These are phyloP conservation scores for Catharus bicknelli DNA, from an alignment of 2,113 vertebrate species.

Conservation along the genomic window DNA sequence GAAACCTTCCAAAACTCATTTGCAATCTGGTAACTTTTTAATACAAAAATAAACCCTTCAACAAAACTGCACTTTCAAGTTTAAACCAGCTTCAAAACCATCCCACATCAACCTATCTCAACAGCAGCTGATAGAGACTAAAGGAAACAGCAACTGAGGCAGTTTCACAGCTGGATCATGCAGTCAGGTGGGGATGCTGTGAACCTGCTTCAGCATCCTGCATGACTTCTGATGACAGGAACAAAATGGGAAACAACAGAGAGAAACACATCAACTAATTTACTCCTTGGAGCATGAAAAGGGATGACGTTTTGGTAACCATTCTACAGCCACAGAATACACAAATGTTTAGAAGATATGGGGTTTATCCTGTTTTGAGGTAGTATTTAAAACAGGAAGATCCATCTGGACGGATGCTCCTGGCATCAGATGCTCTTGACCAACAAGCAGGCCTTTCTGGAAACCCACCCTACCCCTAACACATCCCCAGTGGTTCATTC, in stretches of 20 bases:
- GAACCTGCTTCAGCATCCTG: not conserved
- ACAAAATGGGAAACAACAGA: not conserved
- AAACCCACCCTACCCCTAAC: not conserved
- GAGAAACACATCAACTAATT: not conserved
- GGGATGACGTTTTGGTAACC: not conserved
- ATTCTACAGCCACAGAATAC: not conserved
- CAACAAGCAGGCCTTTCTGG: not conserved
- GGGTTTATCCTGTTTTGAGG: not conserved
- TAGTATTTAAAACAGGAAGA: not conserved
- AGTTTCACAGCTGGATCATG: not conserved
- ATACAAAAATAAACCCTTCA: not conserved
- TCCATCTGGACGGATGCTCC: not conserved
- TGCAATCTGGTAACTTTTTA: not conserved
- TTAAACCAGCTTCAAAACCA: not conserved
- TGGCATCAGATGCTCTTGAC: not conserved
- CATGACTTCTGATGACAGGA: not conserved
- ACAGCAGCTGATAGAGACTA: not conserved
- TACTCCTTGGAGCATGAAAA: not conserved
- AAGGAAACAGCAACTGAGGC: not conserved
- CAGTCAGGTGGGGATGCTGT: not conserved
- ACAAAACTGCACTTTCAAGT: not conserved
- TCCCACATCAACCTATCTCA: not conserved
- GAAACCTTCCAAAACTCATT: not conserved
- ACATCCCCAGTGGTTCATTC: fast-evolving
- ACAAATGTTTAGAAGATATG: not conserved